Conservation (phyloP, 2,113 vertebrate genomes). For the Austrofundulus limnaeus region DNA sequence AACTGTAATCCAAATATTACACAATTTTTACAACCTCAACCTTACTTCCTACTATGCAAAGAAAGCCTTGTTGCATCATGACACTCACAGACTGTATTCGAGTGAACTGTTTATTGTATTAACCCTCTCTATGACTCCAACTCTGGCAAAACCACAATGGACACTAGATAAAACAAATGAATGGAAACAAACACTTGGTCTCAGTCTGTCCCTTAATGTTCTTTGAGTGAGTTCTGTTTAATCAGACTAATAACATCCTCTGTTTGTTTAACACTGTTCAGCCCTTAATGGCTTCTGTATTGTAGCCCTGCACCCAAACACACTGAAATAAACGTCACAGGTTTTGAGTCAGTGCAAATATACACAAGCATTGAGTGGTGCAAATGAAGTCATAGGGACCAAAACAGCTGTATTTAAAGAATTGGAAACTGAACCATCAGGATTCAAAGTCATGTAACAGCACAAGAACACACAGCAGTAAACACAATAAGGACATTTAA, state of each 20-base stretch:
- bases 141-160: conserved; percentile 26
- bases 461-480: neutral
- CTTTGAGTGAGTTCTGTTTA: conserved; percentile 60
- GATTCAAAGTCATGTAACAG: conserved; percentile 9
- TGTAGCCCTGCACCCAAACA: conserved; percentile 29
- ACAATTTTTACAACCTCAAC: neutral
- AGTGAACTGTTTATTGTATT: conserved; percentile 30
- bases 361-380: neutral
- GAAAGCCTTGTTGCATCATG: conserved; percentile 1
- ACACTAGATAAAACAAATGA: conserved; percentile 44
- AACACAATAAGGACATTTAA: neutral
- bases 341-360: conserved; percentile 16
- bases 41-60: conserved; percentile 9
- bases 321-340: conserved; percentile 36
- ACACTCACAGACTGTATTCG: conserved; percentile 27
- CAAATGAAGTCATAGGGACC: conserved; percentile 1
- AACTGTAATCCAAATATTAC: neutral
- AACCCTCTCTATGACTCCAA: conserved; percentile 14
- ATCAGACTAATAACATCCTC: conserved; percentile 61
- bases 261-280: conserved; percentile 60
- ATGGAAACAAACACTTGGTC: conserved; percentile 25
- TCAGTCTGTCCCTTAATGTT: conserved; percentile 32
- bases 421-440: neutral
- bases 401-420: neutral
- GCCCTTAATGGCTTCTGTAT: conserved; percentile 53